These are phyloP conservation scores for Equus quagga DNA, from an alignment of 2,113 vertebrate species.

Conservation along the genomic window DNA sequence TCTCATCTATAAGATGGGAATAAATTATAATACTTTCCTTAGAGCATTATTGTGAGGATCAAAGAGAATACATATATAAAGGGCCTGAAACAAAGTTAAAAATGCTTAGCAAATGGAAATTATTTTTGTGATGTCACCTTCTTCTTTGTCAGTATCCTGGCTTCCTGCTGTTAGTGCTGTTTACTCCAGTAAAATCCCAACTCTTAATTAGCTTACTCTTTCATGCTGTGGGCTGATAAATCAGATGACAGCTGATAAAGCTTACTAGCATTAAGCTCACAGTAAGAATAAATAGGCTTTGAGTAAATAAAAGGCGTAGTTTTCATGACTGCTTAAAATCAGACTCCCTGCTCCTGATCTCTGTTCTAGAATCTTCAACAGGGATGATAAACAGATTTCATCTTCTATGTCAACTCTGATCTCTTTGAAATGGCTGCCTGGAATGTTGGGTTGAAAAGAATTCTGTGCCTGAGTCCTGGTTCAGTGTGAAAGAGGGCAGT, in stretches of 20 bases:
- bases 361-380: slow-evolving; percentile 3
- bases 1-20: background rate
- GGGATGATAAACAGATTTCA: background rate
- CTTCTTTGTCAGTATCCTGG: background rate
- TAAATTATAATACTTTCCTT: background rate
- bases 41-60: background rate
- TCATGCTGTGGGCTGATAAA: background rate
- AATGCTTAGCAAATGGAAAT: slow-evolving; percentile 27
- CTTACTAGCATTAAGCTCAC: background rate
- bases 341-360: background rate
- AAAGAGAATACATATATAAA: background rate
- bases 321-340: slow-evolving; percentile 50
- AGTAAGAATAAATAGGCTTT: background rate
- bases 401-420: background rate
- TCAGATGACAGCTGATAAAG: background rate
- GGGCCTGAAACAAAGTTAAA: background rate
- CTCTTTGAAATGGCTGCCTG: background rate
- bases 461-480: background rate
- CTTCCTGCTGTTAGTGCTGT: background rate
- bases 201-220: slow-evolving; percentile 22
- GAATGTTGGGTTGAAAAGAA: background rate
- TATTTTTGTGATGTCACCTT: background rate
- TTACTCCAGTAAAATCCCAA: background rate
- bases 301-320: slow-evolving; percentile 17
- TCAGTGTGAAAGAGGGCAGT: background rate